Evolutionary conservation across 2,888 invertebrate genomes (phyloP).

Genomic region (Saturnia japonica): DNA sequence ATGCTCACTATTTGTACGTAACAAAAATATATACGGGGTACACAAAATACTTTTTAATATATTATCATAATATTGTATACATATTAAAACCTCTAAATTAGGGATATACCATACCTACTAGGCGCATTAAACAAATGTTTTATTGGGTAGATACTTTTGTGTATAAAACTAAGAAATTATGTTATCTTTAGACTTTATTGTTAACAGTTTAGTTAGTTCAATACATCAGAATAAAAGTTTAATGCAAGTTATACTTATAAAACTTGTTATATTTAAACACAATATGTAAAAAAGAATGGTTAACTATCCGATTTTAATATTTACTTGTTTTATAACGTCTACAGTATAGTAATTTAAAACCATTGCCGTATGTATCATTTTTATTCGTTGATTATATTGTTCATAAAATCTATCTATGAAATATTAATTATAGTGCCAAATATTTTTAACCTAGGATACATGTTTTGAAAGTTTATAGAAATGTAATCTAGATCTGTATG

Average conservation of each 20-base stretch:
- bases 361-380: too few relatives aligned
- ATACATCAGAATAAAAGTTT: too few relatives aligned
- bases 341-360: neutral
- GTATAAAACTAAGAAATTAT: too few relatives aligned
- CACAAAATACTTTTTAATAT: neutral
- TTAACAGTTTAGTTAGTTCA: too few relatives aligned
- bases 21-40: slow-evolving; percentile 30
- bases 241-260: too few relatives aligned
- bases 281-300: too few relatives aligned
- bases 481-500: neutral
- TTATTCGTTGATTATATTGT: neutral
- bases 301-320: too few relatives aligned
- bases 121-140: neutral
- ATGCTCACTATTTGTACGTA: slow-evolving; percentile 42
- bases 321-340: too few relatives aligned
- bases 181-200: too few relatives aligned
- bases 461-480: neutral
- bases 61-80: neutral
- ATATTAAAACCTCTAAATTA: neutral
- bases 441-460: neutral
- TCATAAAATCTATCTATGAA: neutral
- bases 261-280: too few relatives aligned
- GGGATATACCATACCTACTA: too few relatives aligned
- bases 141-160: neutral
- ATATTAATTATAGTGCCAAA: neutral